phyloP scores from a whole-genome alignment of 2,888 invertebrate genomes.

The Eupelmus urozonus region DNA sequence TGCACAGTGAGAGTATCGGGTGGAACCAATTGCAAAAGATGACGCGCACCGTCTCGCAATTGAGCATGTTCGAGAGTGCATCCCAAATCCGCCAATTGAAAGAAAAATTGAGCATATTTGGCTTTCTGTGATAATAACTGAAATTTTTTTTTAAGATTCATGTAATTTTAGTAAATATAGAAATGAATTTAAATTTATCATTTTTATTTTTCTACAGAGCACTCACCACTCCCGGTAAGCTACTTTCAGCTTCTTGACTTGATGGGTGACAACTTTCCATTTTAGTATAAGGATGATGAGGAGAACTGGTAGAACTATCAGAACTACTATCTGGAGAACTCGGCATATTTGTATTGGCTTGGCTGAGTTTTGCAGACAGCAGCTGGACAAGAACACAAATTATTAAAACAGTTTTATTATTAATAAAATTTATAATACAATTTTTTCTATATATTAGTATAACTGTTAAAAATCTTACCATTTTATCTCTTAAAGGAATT shows the following conservation, averaged over 20 bases:
- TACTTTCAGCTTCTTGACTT: conserved; percentile 90
- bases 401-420: conserved; percentile 14
- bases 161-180: background rate
- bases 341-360: conserved; percentile 84
- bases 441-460: too few relatives aligned
- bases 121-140: conserved; percentile 90
- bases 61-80: conserved; percentile 88
- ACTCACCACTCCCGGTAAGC: conserved; percentile 93
- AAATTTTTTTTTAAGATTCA: conserved; percentile 52
- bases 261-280: conserved; percentile 81
- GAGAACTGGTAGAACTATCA: conserved; percentile 95
- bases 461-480: conserved; percentile 78
- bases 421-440: background rate
- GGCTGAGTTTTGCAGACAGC: conserved; percentile 87
- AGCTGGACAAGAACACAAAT: conserved; percentile 77
- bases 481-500: conserved; percentile 92
- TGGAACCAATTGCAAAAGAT: conserved; percentile 89
- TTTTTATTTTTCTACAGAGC: conserved; percentile 15
- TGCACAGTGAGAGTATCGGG: conserved; percentile 84
- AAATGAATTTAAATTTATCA: background rate
- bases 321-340: conserved; percentile 95
- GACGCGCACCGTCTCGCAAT: conserved; percentile 90
- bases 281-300: conserved; percentile 85
- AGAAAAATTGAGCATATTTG: conserved; percentile 88
- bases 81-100: conserved; percentile 93